Conservation (phyloP, 1,140 invertebrate genomes). For the Catajapyx aquilonaris region DNA sequence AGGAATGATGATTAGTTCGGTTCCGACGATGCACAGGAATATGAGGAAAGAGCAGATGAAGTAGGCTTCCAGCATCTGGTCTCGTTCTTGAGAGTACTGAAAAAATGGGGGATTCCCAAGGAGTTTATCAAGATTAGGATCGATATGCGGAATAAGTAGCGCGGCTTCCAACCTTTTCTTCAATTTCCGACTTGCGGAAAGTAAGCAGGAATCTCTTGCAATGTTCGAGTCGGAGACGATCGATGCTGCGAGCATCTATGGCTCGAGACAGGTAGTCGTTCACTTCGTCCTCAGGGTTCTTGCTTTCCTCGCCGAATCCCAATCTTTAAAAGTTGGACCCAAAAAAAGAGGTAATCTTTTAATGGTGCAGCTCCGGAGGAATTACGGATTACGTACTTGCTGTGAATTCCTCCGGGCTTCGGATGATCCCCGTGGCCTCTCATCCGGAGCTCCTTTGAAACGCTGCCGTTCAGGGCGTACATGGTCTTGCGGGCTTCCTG, state of each 20-base stretch:
- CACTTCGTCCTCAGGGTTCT: conserved; percentile 68
- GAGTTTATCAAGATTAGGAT: not conserved
- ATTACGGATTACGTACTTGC: conserved; percentile 18
- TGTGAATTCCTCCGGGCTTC: conserved; percentile 15
- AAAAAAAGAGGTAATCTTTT: too few relatives aligned
- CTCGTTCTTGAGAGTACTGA: conserved; percentile 52
- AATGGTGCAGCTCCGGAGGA: too few relatives aligned
- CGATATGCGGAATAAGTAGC: not conserved
- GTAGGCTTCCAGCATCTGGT: conserved; percentile 63
- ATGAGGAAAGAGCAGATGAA: conserved; percentile 61
- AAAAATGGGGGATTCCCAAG: conserved; percentile 14
- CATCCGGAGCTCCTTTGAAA: conserved; percentile 66
- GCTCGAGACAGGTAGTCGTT: conserved; percentile 84
- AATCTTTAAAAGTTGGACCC: conserved; percentile 33
- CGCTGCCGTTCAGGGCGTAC: conserved; percentile 38
- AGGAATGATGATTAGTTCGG: conserved; percentile 44
- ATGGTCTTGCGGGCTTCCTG: conserved; percentile 7
- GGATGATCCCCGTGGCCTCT: conserved; percentile 66
- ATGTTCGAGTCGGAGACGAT: conserved; percentile 62
- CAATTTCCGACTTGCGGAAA: conserved; percentile 52
- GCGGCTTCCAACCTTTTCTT: conserved; percentile 42
- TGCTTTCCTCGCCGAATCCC: conserved; percentile 33
- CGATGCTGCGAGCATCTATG: conserved; percentile 83
- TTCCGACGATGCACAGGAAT: conserved; percentile 32
- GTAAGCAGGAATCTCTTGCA: conserved; percentile 58